Base-by-base conservation (phyloP, 2,797 vertebrate species). In the Apodemus agrarius region DNA sequence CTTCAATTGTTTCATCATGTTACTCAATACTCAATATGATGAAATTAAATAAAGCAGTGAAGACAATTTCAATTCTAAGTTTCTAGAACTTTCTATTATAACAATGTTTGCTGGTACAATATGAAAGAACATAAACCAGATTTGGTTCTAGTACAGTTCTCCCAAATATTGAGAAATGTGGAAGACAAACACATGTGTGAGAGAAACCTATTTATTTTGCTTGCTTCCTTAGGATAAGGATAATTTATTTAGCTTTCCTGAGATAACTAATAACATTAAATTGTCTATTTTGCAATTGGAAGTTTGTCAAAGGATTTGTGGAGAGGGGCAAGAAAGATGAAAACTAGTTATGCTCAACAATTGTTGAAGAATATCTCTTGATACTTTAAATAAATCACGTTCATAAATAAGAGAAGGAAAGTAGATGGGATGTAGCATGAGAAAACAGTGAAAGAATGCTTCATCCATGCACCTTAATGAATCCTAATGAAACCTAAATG, bases 281-380 rank as follows among this genome's bases (percentile, higher is more conserved):
- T 98, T 98, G 98, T 98, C 97, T 98, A 88, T 98, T 98, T 98
- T 98, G 95, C 96, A 98, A 98, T 69, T 98, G 97, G 94, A 98
- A 79, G 85, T 98, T 97, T 97, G 98, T 96, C 97, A 97, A 90
- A 94, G 91, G 95, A 96, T 94, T 97, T 89, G 40, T 90, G 61
- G 54, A 96, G 88, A 95, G 91, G 92, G 97, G 57, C 14, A 26
- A 75, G 79, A 95, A 93, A 92, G 96, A 98, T 97, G 97, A 74
- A 0, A 98, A 96, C 79, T 85, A 97, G 97, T 98, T 98, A 98
- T 94, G 93, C 97, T 97, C 97, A 98, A 97, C 96, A 98, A 98
- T 98, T 74, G 83, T 34, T 97, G 96, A 97, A 97, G 87, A 7
- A 89, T 97, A 93, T 91, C 98, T 98, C 98, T 95, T 78, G 96